A percentile compares a stretch with the other conserved stretches of the same genome.
Conservation (phyloP, 2,888 invertebrate genomes). For the Pachymerium ferrugineum region DNA sequence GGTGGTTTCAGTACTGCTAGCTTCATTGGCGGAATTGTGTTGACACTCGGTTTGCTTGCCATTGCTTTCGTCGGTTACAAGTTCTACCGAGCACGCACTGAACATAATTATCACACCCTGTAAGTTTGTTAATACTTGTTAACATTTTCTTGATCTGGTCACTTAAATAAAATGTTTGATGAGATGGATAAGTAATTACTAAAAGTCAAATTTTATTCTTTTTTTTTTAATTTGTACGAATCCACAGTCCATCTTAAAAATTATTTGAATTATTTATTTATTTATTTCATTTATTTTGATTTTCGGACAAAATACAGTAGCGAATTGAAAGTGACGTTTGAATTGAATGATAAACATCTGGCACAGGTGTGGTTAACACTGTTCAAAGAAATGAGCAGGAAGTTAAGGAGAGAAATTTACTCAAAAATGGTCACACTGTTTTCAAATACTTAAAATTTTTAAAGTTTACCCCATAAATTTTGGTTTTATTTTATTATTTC, state of each 20-base stretch:
- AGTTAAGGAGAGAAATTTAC: too few relatives aligned
- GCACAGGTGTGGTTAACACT: too few relatives aligned
- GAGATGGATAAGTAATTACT: neutral
- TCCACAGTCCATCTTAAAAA: neutral
- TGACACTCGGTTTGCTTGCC: conserved; percentile 70
- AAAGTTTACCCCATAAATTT: neutral
- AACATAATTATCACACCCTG: conserved; percentile 81
- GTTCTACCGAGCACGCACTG: conserved; percentile 78
- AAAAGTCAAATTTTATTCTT: neutral
- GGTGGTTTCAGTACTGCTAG: conserved; percentile 46
- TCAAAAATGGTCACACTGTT: too few relatives aligned
- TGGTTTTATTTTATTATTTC: neutral
- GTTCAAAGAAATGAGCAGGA: too few relatives aligned
- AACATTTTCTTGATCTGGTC: neutral
- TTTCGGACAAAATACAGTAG: too few relatives aligned
- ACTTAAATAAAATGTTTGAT: neutral
- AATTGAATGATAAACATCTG: too few relatives aligned
- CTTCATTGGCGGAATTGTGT: conserved; percentile 69
- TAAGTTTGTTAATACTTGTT: conserved; percentile 52
- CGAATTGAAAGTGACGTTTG: too few relatives aligned
- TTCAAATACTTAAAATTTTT: too few relatives aligned
- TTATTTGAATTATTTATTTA: neutral
- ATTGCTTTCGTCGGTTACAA: conserved; percentile 78
- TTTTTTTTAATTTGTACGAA: neutral
- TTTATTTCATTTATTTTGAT: neutral